Evolutionary conservation across 2,797 vertebrate genomes (phyloP).

Genomic region (Pterois miles): DNA sequence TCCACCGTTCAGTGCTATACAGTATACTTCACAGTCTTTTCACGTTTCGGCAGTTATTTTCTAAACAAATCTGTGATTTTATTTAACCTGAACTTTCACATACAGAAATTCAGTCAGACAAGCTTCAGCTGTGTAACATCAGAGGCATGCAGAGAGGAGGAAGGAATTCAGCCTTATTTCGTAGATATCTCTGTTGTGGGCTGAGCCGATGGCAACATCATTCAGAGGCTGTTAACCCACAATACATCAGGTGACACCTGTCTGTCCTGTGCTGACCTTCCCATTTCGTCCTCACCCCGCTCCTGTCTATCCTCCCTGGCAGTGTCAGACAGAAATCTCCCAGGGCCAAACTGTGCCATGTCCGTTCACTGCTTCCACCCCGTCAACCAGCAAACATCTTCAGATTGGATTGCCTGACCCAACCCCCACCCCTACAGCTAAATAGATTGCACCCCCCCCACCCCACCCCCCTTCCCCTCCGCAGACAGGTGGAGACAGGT

Average conservation of each 20-base stretch:
- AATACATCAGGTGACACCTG: constrained; percentile 69
- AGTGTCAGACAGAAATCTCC: constrained; percentile 70
- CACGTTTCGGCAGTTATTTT: too few relatives aligned
- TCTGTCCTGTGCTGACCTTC: constrained; percentile 66
- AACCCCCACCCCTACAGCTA: constrained; percentile 32
- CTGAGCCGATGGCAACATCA: constrained; percentile 34
- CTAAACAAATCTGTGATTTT: too few relatives aligned
- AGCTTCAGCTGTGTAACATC: not conserved
- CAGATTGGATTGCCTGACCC: constrained; percentile 59
- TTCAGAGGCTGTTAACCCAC: constrained; percentile 62
- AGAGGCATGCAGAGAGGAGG: not conserved
- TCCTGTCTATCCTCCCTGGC: constrained; percentile 50
- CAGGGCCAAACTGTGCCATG: constrained; percentile 67
- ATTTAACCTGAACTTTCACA: too few relatives aligned
- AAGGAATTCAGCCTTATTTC: constrained; percentile 17
- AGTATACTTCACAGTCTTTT: too few relatives aligned
- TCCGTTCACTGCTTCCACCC: constrained; percentile 69
- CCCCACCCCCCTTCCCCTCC: not conserved
- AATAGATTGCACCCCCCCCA: constrained; percentile 37
- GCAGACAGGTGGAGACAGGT: constrained; percentile 59
- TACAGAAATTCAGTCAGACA: not conserved
- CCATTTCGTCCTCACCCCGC: constrained; percentile 58
- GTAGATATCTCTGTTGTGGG: constrained; percentile 21
- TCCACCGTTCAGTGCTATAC: too few relatives aligned
- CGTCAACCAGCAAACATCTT: constrained; percentile 75